Evolutionary conservation across 2,797 vertebrate species (phyloP), one percentile per base, ranked within the genome.

Genomic region (Tapera naevia): DNA sequence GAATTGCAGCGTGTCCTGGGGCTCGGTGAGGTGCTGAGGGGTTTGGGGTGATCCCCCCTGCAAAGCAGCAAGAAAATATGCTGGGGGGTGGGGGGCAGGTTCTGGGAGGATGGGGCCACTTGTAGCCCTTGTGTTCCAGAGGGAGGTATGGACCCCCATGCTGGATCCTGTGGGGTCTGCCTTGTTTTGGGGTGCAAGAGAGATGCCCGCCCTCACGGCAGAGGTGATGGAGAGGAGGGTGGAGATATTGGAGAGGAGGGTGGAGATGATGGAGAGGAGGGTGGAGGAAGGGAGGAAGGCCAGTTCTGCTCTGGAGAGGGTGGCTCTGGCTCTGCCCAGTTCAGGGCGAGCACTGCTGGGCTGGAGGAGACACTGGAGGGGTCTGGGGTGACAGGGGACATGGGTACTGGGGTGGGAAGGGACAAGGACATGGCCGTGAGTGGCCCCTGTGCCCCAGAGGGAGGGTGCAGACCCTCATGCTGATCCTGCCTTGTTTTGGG

Each of bases 1-100:
- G 53, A 24, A 5, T 33, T 19, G 3, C 6, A 2, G 43, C 58
- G 33, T 0, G 0, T 30, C 39, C 86, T 0, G 2, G 35, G 22
- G 65, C 23, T 89, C 10, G 2, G 1, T 13, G 50, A n/a, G 33
- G 9, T 43, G 66, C 61, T 41, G 86, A 30, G 57, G 13, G 12
- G 14, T 80, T 86, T 7, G 70, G 66, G 69, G 46, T 25, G 28
- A 54, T 33, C n/a, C n/a, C 5, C 8, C 15, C 14, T 6, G 7
- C 4, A 22, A 21, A n/a, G 5, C 62, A 28, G 24, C 1, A 32
- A 62, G 71, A n/a, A 51, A 27, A 6, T 8, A 15, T 0, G 27
- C 33, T 0, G 0, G 46, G 25, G 15, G n/a, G n/a, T n/a, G n/a
- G 30, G 15, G 30, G 23, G 30, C 9, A 23, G 30, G 9, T 39